Conservation (phyloP, 2,113 vertebrate genomes). For the Psilopogon haemacephalus region DNA sequence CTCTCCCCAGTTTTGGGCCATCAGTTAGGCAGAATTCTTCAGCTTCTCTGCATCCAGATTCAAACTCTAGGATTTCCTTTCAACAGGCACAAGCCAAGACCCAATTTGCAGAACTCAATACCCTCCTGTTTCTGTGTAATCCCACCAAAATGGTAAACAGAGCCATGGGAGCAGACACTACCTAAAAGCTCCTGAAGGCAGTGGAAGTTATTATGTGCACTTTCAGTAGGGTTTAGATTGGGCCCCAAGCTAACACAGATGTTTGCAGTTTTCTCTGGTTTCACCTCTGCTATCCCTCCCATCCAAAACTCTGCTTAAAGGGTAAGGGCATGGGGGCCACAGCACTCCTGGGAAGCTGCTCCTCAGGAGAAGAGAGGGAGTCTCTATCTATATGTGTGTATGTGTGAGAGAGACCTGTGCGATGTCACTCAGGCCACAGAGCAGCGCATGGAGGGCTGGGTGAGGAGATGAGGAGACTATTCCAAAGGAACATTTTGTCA, state of each 20-base stretch:
- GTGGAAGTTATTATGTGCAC: slow-evolving; percentile 10
- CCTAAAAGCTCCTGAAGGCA: background rate
- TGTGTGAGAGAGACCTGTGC: fast-evolving
- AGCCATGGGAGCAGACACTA: background rate
- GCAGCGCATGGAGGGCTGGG: background rate
- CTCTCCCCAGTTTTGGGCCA: background rate
- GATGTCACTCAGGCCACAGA: background rate
- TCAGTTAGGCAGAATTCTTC: background rate
- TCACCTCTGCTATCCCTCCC: background rate
- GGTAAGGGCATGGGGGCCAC: background rate
- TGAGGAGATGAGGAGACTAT: slow-evolving; percentile 1
- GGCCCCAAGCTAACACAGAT: background rate
- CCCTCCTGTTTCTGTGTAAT: background rate
- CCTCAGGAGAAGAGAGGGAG: background rate
- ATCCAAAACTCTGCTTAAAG: background rate
- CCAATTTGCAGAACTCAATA: slow-evolving; percentile 2
- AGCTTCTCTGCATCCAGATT: background rate
- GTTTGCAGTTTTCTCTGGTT: slow-evolving; percentile 32
- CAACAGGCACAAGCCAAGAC: background rate
- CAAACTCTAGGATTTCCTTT: background rate
- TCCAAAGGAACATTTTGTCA: slow-evolving; percentile 31
- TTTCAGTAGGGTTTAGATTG: background rate
- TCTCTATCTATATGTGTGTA: fast-evolving
- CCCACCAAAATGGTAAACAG: slow-evolving; percentile 7
- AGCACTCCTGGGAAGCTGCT: background rate